Evolutionary conservation across 2,797 vertebrate genomes (phyloP).

Genomic region (Bovichtus diacanthus): DNA sequence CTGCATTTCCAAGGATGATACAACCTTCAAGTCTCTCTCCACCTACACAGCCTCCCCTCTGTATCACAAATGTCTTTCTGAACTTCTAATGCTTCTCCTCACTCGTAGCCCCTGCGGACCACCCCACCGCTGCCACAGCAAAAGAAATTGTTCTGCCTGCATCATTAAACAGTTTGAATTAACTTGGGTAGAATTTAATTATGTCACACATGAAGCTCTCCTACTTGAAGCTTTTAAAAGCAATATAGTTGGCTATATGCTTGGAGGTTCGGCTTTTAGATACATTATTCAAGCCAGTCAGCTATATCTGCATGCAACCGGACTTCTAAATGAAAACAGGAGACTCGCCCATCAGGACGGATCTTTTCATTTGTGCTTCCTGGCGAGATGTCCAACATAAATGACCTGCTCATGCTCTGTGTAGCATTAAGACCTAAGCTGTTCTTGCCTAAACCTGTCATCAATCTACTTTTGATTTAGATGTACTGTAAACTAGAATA

Average conservation of each 20-base stretch:
- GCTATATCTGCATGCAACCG: constrained; percentile 58
- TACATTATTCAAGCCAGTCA: constrained; percentile 79
- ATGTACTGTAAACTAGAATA: constrained; percentile 38
- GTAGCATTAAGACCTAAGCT: constrained; percentile 42
- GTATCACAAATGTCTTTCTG: constrained; percentile 59
- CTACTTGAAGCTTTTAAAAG: constrained; percentile 77
- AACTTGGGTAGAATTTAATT: constrained; percentile 84
- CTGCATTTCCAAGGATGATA: constrained; percentile 50
- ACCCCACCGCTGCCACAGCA: constrained; percentile 65
- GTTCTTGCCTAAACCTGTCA: constrained; percentile 44
- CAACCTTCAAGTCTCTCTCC: constrained; percentile 58
- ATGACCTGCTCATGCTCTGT: constrained; percentile 36
- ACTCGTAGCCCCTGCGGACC: constrained; percentile 67
- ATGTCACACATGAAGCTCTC: constrained; percentile 83
- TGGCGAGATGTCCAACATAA: constrained; percentile 37
- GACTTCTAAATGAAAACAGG: constrained; percentile 65
- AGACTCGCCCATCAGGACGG: constrained; percentile 22
- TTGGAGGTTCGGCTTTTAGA: constrained; percentile 71
- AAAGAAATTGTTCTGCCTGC: constrained; percentile 82
- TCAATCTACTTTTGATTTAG: constrained; percentile 56
- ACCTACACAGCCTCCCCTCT: constrained; percentile 43
- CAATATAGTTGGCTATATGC: constrained; percentile 73
- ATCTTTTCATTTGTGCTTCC: constrained; percentile 54
- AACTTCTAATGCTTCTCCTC: constrained; percentile 74
- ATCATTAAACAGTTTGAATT: constrained; percentile 86